phyloP scores from a whole-genome alignment of 2,113 vertebrate species.

The Cyrtonyx montezumae region DNA sequence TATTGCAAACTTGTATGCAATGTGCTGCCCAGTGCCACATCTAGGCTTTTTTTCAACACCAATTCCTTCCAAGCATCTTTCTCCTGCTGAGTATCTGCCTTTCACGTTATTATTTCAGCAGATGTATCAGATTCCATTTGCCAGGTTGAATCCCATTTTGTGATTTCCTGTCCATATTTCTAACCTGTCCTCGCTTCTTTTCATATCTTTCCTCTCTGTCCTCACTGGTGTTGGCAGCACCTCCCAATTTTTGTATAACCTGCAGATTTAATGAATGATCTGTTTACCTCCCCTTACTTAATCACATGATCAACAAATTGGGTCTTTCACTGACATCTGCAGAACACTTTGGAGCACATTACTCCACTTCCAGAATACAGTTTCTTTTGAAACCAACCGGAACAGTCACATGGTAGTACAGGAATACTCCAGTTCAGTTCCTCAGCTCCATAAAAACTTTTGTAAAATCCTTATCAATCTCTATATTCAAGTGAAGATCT shows the following conservation, averaged over 20 bases:
- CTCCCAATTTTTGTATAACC: not conserved
- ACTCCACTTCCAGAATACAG: not conserved
- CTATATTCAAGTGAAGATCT: not conserved
- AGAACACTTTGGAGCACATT: not conserved
- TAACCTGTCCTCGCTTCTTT: constrained; percentile 36
- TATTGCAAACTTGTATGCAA: not conserved
- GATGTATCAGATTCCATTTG: constrained; percentile 19
- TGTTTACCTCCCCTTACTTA: constrained; percentile 18
- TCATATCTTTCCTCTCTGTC: not conserved
- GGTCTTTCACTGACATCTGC: not conserved
- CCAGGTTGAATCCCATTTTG: constrained; percentile 46
- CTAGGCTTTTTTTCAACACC: not conserved
- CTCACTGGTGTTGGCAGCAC: not conserved
- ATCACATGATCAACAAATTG: not conserved
- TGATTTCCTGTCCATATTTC: constrained; percentile 48
- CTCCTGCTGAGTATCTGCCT: not conserved
- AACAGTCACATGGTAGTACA: not conserved
- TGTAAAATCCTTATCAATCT: not conserved
- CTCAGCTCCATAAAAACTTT: not conserved
- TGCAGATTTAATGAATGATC: constrained; percentile 17
- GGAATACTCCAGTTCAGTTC: not conserved
- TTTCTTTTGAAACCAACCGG: not conserved
- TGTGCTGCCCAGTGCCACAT: not conserved
- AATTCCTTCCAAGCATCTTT: not conserved
- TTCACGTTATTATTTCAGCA: constrained; percentile 49